Evolutionary conservation across 2,797 vertebrate genomes (phyloP), one percentile per base, ranked within the genome.

Genomic region (Clamator glandarius): DNA sequence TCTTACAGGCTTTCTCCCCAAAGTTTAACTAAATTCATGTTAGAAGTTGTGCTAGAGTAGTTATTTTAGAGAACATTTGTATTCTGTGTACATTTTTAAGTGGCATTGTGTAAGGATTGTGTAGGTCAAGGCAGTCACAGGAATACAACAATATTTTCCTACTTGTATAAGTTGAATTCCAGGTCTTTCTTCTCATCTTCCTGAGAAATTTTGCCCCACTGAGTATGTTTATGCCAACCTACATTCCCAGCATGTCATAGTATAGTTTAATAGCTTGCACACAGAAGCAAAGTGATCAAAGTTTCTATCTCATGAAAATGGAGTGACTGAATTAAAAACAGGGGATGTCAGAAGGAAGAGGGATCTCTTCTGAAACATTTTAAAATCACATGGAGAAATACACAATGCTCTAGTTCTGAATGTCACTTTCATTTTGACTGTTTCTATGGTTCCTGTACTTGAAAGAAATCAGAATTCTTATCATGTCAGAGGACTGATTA

Each of bases 381-480:
- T 41, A 19, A 73, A 87, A 58, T 77, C 35, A 26, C 11, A 5
- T 29, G 9, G 41, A 89, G 24, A 77, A 75, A 67, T 57, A 42
- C n/a, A 41, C 17, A 64, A 0, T 73, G 11, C 8, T 77, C 5
- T 80, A 20, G 64, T 72, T 59, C 46, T 33, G 35, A 86, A 63
- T 82, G 31, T 76, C 79, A n/a, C 41, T 81, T 96, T 69, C 36
- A 67, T 89, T 96, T 91, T 95, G 44, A 5, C 31, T 84, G 8
- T 55, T 84, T 87, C 2, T 8, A 10, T 89, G 58, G 26, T 14
- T 73, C 12, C 25, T 79, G 12, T 28, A 48, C 41, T 59, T 74
- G 33, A 77, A 66, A 67, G 78, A 90, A 82, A 58, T 89, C 29
- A 67, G 35, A 79, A 92, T 87, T 95, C 58, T 1, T 82, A 6